These are phyloP conservation scores for Oegoconia quadripuncta DNA, from an alignment of 2,888 invertebrate species.

Conservation along the genomic window DNA sequence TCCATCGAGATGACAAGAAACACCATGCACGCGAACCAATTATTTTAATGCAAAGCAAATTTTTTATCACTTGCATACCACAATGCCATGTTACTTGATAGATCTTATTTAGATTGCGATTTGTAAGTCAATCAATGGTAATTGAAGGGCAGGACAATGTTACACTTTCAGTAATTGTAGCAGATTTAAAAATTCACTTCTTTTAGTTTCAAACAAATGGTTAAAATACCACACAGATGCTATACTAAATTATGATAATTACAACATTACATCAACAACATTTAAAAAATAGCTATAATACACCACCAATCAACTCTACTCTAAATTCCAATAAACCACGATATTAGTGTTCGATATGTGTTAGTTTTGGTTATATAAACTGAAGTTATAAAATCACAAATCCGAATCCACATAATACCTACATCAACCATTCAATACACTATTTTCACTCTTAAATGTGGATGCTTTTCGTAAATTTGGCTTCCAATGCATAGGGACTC, in stretches of 20 bases:
- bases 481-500: constrained; percentile 78
- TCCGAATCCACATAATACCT: constrained; percentile 58
- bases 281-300: constrained; percentile 70
- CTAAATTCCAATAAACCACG: constrained; percentile 52
- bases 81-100: constrained; percentile 1
- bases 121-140: not conserved
- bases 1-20: constrained; percentile 35
- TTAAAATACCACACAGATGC: constrained; percentile 63
- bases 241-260: constrained; percentile 62
- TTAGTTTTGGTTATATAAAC: constrained; percentile 38
- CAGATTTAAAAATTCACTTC: constrained; percentile 25
- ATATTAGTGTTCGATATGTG: constrained; percentile 42
- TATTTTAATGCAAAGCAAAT: constrained; percentile 29
- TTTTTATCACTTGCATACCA: constrained; percentile 15
- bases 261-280: constrained; percentile 76
- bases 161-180: constrained; percentile 23
- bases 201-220: constrained; percentile 48
- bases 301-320: constrained; percentile 72
- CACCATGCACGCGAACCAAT: constrained; percentile 49
- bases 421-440: constrained; percentile 78
- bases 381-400: constrained; percentile 40
- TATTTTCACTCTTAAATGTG: constrained; percentile 79
- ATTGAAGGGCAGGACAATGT: not conserved
- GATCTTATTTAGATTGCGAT: constrained; percentile 7
- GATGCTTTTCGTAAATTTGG: constrained; percentile 78